Percentiles rank a stretch among this genome's conserved stretches.
phyloP scores from a whole-genome alignment of 2,797 vertebrate species.

The Darevskia mixta region DNA sequence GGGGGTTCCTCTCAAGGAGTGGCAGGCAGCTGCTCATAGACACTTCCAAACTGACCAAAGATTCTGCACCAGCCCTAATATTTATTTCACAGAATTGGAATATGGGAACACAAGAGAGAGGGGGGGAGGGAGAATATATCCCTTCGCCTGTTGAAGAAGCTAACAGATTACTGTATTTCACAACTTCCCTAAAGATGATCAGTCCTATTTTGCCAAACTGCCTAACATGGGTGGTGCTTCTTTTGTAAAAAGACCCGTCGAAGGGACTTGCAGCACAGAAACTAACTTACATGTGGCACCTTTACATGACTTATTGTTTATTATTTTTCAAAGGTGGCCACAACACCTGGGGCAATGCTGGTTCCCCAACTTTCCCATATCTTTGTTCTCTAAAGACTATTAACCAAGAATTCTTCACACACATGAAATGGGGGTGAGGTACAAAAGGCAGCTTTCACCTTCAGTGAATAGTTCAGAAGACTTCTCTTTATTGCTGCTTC shows the following conservation, averaged over 20 bases:
- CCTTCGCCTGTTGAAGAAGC: neutral
- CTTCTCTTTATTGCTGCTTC: neutral
- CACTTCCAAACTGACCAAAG: too few relatives aligned
- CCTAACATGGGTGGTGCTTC: neutral
- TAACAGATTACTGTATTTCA: neutral
- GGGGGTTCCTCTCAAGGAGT: too few relatives aligned
- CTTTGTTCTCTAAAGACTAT: neutral
- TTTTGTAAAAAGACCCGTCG: neutral
- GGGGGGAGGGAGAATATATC: neutral
- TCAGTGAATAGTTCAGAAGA: neutral
- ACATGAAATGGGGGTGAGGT: too few relatives aligned
- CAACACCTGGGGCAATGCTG: neutral
- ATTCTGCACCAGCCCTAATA: too few relatives aligned
- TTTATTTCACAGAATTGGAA: neutral
- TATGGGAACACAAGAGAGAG: neutral
- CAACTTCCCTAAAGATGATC: neutral
- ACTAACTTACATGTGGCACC: neutral
- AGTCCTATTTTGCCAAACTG: neutral
- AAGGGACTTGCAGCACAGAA: neutral
- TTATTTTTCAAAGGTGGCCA: neutral
- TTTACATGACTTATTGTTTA: neutral
- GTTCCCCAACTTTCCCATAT: too few relatives aligned
- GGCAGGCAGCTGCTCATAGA: too few relatives aligned
- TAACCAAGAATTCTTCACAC: neutral
- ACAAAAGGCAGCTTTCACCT: neutral